Percentiles rank a stretch among this genome's conserved stretches.
Evolutionary conservation across 2,113 vertebrate species (phyloP).

Genomic region (Sigmodon hispidus): DNA sequence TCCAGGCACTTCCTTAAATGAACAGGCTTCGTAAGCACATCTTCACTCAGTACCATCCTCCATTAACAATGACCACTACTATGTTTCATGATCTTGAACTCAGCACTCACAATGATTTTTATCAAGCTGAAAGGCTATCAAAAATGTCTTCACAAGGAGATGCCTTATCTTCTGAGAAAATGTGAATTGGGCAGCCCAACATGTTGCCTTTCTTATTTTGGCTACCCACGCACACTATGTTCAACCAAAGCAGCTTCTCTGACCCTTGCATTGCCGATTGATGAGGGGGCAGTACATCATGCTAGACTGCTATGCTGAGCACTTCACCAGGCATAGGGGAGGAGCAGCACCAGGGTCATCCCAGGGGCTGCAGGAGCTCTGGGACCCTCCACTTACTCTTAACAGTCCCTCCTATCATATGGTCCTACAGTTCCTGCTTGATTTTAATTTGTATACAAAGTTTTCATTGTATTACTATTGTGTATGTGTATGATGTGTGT

Average conservation of each 20-base stretch:
- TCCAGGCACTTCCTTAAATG: not conserved
- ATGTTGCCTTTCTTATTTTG: not conserved
- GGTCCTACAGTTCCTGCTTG: not conserved
- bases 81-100: not conserved
- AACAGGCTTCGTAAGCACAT: not conserved
- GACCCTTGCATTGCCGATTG: not conserved
- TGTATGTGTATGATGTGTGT: not conserved
- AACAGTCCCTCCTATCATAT: not conserved
- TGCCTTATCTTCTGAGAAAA: not conserved
- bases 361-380: no score
- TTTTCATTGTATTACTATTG: not conserved
- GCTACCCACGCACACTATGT: not conserved
- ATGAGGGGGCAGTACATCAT: accelerated
- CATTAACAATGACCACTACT: not conserved
- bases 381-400: not conserved
- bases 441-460: not conserved
- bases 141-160: not conserved
- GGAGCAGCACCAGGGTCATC: not conserved
- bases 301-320: accelerated
- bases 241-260: not conserved
- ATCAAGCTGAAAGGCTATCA: not conserved
- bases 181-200: not conserved
- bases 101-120: not conserved
- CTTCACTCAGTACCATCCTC: not conserved
- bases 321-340: accelerated